Conservation (phyloP, 2,113 vertebrate species). For the Crotalus viridis region DNA sequence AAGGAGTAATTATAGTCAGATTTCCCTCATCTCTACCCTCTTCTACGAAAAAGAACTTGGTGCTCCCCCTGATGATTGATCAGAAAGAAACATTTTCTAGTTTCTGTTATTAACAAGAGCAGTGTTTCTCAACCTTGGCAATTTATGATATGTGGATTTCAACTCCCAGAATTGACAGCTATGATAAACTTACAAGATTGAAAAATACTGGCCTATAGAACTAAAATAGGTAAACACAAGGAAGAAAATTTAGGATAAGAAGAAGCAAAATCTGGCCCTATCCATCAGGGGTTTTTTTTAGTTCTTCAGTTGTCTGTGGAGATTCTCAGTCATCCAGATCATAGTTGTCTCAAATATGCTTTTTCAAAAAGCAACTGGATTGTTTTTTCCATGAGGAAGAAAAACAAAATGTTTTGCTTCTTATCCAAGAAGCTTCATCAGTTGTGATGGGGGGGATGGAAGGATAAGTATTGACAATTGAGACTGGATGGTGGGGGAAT, state of each 20-base stretch:
- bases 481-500: not conserved
- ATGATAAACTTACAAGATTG: not conserved
- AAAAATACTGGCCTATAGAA: not conserved
- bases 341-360: not conserved
- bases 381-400: not conserved
- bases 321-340: not conserved
- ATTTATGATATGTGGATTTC: not conserved
- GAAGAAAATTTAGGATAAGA: not conserved
- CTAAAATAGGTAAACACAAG: not conserved
- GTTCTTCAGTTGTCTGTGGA: not conserved
- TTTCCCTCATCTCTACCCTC: not conserved
- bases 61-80: not conserved
- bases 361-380: not conserved
- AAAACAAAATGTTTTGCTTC: not conserved
- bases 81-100: not conserved
- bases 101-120: not conserved
- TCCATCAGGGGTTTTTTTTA: not conserved
- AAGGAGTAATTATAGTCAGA: not conserved
- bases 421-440: not conserved
- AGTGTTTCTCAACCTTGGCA: too few relatives aligned
- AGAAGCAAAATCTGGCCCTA: not conserved
- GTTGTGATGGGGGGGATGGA: not conserved
- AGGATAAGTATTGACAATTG: not conserved
- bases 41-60: not conserved
- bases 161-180: not conserved